phyloP scores from a whole-genome alignment of 2,797 vertebrate species.

The Sebastes vulpes region DNA sequence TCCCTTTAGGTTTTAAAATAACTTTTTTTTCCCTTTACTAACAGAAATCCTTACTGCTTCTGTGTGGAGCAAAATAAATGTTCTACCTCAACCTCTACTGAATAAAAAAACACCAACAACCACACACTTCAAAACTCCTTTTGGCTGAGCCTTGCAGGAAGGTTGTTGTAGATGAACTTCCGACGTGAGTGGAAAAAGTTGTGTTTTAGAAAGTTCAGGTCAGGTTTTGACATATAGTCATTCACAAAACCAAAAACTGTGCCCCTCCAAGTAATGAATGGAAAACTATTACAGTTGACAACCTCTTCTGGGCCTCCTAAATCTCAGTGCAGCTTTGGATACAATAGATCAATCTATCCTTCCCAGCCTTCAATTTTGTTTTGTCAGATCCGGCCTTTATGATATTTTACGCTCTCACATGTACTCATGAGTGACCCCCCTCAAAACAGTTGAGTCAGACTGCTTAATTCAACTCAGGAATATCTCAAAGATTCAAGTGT shows the following conservation, averaged over 20 bases:
- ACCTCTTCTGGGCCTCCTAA: not conserved
- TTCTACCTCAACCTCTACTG: not conserved
- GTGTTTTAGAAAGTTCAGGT: not conserved
- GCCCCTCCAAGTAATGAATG: not conserved
- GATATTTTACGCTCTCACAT: not conserved
- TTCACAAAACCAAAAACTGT: not conserved
- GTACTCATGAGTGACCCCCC: not conserved
- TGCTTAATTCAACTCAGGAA: not conserved
- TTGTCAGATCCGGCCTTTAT: not conserved
- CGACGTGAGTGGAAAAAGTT: not conserved
- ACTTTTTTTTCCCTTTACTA: not conserved
- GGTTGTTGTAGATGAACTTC: not conserved
- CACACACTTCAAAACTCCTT: not conserved
- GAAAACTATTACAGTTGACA: not conserved
- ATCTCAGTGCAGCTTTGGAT: slow-evolving; percentile 6
- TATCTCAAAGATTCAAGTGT: not conserved
- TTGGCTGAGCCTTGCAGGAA: not conserved
- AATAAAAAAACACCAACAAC: not conserved
- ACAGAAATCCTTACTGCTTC: not conserved
- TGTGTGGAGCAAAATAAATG: not conserved
- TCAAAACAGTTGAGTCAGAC: not conserved
- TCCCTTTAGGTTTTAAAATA: slow-evolving; percentile 9
- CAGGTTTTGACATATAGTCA: not conserved
- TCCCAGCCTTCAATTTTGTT: not conserved
- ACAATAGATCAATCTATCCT: not conserved